phyloP scores from a whole-genome alignment of 1,140 invertebrate species.

The Hyposmocoma kahamanoa region DNA sequence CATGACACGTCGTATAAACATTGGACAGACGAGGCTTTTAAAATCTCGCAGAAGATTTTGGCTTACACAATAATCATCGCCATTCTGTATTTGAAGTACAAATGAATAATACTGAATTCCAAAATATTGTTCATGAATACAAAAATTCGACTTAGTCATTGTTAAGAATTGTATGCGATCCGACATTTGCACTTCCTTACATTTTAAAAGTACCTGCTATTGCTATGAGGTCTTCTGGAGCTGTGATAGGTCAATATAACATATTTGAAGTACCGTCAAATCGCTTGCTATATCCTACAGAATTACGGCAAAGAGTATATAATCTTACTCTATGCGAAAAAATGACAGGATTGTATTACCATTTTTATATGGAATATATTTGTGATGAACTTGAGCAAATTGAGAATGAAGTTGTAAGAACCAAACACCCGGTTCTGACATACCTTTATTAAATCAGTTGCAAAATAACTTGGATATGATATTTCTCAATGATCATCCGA shows the following conservation, averaged over 20 bases:
- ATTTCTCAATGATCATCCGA: constrained; percentile 68
- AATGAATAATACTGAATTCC: neutral
- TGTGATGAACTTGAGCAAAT: neutral
- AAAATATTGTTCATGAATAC: constrained; percentile 1
- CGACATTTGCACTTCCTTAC: neutral
- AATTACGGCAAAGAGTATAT: neutral
- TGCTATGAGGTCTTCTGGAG: constrained; percentile 1
- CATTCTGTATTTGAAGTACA: neutral
- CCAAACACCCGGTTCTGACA: constrained; percentile 19
- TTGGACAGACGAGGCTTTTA: too few relatives aligned
- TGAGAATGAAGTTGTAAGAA: neutral
- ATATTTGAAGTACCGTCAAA: neutral
- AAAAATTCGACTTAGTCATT: constrained; percentile 5
- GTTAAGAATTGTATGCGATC: neutral
- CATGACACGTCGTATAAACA: neutral
- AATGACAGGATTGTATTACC: neutral
- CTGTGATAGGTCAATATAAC: neutral
- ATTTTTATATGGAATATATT: too few relatives aligned
- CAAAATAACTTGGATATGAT: constrained; percentile 68
- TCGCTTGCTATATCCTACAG: neutral
- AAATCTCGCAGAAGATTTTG: too few relatives aligned
- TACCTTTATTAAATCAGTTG: constrained; percentile 52
- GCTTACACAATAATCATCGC: too few relatives aligned
- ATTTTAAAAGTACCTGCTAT: constrained; percentile 4
- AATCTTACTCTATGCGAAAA: constrained; percentile 7